Evolutionary conservation across 2,888 invertebrate species (phyloP).

Genomic region (Phalera bucephala): DNA sequence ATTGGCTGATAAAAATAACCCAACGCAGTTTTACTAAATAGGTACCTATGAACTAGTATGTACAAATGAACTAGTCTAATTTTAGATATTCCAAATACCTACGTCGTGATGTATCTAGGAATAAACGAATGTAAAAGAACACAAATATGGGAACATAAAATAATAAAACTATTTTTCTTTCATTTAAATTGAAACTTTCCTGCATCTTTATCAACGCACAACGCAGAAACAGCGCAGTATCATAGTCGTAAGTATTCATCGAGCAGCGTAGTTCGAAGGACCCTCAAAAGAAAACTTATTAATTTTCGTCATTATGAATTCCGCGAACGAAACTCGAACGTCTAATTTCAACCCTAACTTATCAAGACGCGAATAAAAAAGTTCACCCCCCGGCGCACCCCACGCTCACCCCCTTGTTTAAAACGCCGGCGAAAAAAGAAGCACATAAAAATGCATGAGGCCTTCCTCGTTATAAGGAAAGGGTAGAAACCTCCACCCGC

Average conservation of each 20-base stretch:
- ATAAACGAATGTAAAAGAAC: no score
- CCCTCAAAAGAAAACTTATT: conserved; percentile 82
- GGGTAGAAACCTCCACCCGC: conserved; percentile 74
- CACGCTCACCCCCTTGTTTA: conserved; percentile 82
- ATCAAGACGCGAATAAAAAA: conserved; percentile 84
- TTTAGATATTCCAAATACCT: no score
- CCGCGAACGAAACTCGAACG: conserved; percentile 83
- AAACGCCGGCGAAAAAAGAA: conserved; percentile 84
- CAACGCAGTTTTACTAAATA: no score
- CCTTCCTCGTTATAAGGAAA: conserved; percentile 84
- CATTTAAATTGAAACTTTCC: background rate
- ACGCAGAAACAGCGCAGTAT: conserved; percentile 20
- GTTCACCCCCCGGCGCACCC: conserved; percentile 76
- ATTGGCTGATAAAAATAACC: no score
- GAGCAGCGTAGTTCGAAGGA: conserved; percentile 57
- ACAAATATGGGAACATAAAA: no score
- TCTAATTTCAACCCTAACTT: conserved; percentile 84
- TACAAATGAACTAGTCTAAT: no score
- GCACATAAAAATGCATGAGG: conserved; percentile 85
- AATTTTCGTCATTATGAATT: conserved; percentile 83
- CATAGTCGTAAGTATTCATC: conserved; percentile 45
- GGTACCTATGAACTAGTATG: no score
- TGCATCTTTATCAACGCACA: no score
- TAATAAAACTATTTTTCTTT: no score
- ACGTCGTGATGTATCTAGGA: no score